Evolutionary conservation across 2,113 vertebrate genomes (phyloP).

Genomic region (Pterocles orientalis): DNA sequence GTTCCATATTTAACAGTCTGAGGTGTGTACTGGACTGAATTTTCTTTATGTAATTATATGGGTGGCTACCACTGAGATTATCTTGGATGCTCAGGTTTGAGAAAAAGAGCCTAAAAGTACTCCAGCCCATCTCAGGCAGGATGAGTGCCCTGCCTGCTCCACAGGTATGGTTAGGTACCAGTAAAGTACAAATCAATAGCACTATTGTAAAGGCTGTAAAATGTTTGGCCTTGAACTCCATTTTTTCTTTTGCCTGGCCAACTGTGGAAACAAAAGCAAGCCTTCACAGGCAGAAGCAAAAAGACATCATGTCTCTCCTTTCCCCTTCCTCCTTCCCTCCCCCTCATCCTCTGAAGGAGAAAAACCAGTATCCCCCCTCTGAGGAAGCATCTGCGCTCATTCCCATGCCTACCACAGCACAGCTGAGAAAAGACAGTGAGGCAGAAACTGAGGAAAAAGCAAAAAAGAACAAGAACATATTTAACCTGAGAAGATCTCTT

Average conservation of each 20-base stretch:
- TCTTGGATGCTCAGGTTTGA: neutral
- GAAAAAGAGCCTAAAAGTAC: neutral
- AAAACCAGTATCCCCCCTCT: neutral
- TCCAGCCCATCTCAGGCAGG: fast-evolving
- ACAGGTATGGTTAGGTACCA: neutral
- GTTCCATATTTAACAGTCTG: neutral
- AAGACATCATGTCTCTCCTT: neutral
- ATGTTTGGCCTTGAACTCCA: neutral
- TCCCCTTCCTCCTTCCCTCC: neutral
- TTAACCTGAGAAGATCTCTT: neutral
- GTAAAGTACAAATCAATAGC: neutral
- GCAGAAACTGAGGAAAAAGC: neutral
- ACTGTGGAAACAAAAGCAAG: neutral
- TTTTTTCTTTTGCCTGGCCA: neutral
- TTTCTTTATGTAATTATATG: neutral
- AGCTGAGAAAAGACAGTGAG: neutral
- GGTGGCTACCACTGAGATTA: neutral
- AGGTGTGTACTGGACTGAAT: neutral
- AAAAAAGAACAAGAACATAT: neutral
- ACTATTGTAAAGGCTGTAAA: neutral
- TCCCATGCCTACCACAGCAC: neutral
- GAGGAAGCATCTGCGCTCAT: neutral
- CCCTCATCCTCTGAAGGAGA: neutral
- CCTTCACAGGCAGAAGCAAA: neutral
- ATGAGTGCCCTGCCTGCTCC: neutral